Percentiles rank a stretch among this genome's conserved stretches.
Conservation (phyloP, 2,113 vertebrate genomes). For the Carassius auratus region DNA sequence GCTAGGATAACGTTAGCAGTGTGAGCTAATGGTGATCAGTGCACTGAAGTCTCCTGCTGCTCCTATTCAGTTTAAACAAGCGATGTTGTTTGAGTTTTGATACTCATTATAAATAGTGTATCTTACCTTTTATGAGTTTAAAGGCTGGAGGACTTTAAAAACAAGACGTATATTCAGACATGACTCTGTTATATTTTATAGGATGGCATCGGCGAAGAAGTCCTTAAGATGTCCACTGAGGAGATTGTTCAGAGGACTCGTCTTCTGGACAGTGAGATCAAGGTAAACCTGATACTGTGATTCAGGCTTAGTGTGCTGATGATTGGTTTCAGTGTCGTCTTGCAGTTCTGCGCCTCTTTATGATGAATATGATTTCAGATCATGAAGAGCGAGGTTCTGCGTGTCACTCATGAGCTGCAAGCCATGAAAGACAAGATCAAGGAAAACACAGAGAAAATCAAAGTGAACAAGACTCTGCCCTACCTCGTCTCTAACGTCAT, state of each 20-base stretch:
- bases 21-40: not conserved
- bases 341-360: not conserved
- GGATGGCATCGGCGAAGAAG: constrained; percentile 96
- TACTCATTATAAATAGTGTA: too few species aligned
- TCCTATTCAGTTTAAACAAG: not conserved
- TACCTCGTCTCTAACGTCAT: constrained; percentile 98
- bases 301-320: not conserved
- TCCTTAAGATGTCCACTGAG: constrained; percentile 98
- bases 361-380: constrained; percentile 80
- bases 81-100: not conserved
- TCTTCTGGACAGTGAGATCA: constrained; percentile 88
- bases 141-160: not conserved
- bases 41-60: not conserved
- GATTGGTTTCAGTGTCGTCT: not conserved
- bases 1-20: constrained; percentile 27
- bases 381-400: constrained; percentile 97
- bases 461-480: constrained; percentile 97
- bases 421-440: constrained; percentile 99
- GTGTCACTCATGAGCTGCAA: constrained; percentile 95
- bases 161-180: not conserved
- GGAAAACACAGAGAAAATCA: constrained; percentile 99
- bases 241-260: constrained; percentile 88
- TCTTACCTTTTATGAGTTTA: not conserved
- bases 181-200: constrained; percentile 55
- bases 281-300: constrained; percentile 68